phyloP scores from a whole-genome alignment of 2,113 vertebrate genomes.

The Atherinomorus stipes region DNA sequence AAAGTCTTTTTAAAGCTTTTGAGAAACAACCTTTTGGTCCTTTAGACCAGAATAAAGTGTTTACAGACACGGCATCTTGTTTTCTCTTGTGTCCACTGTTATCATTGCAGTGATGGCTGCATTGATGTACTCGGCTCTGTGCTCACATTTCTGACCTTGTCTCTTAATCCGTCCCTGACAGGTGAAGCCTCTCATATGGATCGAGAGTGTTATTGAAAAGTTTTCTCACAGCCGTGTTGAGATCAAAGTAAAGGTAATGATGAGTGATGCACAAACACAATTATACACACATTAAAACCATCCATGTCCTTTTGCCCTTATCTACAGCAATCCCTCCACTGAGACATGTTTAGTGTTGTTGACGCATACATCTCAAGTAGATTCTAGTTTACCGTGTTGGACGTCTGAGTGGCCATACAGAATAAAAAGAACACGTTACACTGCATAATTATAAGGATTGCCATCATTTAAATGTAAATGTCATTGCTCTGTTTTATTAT shows the following conservation, averaged over 20 bases:
- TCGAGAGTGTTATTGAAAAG: slow-evolving; percentile 87
- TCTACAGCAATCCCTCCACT: slow-evolving; percentile 7
- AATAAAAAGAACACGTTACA: slow-evolving; percentile 21
- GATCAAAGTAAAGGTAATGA: slow-evolving; percentile 87
- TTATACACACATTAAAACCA: slow-evolving; percentile 11
- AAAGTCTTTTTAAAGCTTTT: neutral
- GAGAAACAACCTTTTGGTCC: neutral
- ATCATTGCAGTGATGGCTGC: slow-evolving; percentile 31
- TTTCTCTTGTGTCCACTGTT: slow-evolving; percentile 4
- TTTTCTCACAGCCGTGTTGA: slow-evolving; percentile 87
- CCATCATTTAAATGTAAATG: slow-evolving; percentile 11
- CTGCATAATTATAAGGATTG: slow-evolving; percentile 27
- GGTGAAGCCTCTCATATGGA: slow-evolving; percentile 89
- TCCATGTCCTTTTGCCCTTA: slow-evolving; percentile 9
- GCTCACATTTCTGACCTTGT: slow-evolving; percentile 59
- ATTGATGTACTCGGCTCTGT: slow-evolving; percentile 20
- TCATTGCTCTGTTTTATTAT: neutral
- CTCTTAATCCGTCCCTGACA: slow-evolving; percentile 58
- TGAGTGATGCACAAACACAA: slow-evolving; percentile 32
- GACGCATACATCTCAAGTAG: slow-evolving; percentile 31
- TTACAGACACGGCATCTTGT: slow-evolving; percentile 22
- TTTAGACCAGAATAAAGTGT: slow-evolving; percentile 2
- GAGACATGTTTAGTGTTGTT: slow-evolving; percentile 45
- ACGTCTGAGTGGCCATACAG: neutral
- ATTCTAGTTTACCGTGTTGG: slow-evolving; percentile 39